These are phyloP conservation scores for Neopelma chrysocephalum DNA, from an alignment of 2,797 vertebrate species.

Conservation along the genomic window DNA sequence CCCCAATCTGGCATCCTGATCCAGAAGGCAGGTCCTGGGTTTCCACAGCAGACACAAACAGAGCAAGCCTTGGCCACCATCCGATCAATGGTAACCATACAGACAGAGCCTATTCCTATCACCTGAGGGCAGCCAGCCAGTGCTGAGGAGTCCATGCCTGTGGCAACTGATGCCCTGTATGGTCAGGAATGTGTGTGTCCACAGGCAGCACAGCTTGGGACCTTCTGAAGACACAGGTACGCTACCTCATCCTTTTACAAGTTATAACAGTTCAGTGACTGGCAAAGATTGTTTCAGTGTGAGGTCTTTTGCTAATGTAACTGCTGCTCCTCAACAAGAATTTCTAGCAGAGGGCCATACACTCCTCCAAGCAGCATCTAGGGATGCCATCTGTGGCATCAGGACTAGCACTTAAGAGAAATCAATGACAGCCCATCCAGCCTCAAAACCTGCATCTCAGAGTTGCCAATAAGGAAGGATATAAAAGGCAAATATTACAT, in stretches of 20 bases:
- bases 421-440: neutral
- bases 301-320: neutral
- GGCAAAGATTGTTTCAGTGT: neutral
- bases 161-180: accelerated
- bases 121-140: neutral
- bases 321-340: neutral
- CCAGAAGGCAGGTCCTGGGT: neutral
- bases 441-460: neutral
- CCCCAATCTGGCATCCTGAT: neutral
- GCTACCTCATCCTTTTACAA: neutral
- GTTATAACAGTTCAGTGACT: neutral
- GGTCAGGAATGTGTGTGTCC: neutral
- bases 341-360: neutral
- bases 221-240: neutral
- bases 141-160: accelerated
- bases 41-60: neutral
- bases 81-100: accelerated
- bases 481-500: neutral
- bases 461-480: neutral
- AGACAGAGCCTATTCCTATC: neutral
- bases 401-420: neutral
- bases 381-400: neutral
- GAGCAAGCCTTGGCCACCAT: neutral
- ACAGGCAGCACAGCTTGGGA: neutral
- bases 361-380: neutral